phyloP scores from a whole-genome alignment of 2,888 invertebrate genomes.

The Plemyria rubiginata region DNA sequence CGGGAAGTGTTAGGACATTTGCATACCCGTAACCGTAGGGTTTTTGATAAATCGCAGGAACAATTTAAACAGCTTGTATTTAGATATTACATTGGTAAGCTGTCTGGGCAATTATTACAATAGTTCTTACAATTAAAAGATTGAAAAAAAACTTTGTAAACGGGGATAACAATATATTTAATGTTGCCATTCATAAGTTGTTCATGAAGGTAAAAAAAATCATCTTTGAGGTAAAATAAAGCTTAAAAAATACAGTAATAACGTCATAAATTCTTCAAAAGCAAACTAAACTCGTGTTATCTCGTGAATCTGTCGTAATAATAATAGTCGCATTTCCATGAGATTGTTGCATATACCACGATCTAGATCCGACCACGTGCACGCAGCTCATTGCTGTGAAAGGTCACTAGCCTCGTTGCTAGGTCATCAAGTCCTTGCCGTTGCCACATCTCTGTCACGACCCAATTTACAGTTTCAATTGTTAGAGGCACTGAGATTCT shows the following conservation, averaged over 20 bases:
- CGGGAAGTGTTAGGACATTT: conserved; percentile 75
- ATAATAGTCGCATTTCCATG: conserved; percentile 20
- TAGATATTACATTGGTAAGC: conserved; percentile 16
- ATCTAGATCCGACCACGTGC: conserved; percentile 64
- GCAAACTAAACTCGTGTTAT: neutral
- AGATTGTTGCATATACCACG: conserved; percentile 39
- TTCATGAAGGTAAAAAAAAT: too few species aligned
- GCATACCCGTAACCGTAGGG: conserved; percentile 72
- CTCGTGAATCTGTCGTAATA: conserved; percentile 6
- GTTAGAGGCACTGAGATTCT: conserved; percentile 55
- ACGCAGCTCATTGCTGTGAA: conserved; percentile 57
- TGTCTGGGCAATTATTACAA: conserved; percentile 4
- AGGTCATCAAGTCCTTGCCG: conserved; percentile 73
- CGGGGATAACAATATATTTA: too few species aligned
- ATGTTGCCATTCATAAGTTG: too few species aligned
- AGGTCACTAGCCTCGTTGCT: conserved; percentile 74
- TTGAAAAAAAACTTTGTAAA: too few species aligned
- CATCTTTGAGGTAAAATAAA: too few species aligned
- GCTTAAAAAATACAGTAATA: too few species aligned
- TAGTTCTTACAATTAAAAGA: neutral
- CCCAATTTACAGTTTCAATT: conserved; percentile 76
- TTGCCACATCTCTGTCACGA: conserved; percentile 69
- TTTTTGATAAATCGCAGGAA: conserved; percentile 68
- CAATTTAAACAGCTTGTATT: conserved; percentile 60
- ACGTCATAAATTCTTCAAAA: neutral